A percentile compares a stretch with the other conserved stretches of the same genome.
phyloP scores from a whole-genome alignment of 1,140 invertebrate species.

The Asbolus verrucosus region DNA sequence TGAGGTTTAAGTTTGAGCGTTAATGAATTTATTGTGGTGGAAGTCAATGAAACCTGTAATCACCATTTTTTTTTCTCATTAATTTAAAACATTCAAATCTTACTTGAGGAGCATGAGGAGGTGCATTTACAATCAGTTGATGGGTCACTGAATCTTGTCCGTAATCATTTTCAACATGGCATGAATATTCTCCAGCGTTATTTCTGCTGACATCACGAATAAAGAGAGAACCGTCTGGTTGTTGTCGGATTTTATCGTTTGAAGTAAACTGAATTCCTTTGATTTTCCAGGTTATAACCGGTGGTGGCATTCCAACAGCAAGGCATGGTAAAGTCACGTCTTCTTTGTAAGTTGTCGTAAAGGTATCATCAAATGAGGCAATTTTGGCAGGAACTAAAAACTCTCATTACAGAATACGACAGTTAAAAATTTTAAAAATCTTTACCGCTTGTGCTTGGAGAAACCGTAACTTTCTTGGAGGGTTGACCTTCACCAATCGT shows the following conservation, averaged over 20 bases:
- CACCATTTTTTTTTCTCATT: too few relatives aligned
- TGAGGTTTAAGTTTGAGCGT: conserved; percentile 84
- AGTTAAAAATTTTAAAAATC: conserved; percentile 15
- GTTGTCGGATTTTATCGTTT: conserved; percentile 80
- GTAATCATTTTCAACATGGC: conserved; percentile 92
- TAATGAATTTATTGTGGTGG: conserved; percentile 86
- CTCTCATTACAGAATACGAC: neutral
- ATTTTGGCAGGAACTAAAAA: conserved; percentile 89
- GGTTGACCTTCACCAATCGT: conserved; percentile 92
- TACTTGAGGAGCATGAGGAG: conserved; percentile 61
- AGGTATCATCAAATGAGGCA: conserved; percentile 91
- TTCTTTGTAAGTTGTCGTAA: conserved; percentile 90
- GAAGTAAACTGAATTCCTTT: conserved; percentile 67
- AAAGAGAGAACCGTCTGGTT: conserved; percentile 90
- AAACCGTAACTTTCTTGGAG: conserved; percentile 85
- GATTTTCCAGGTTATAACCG: conserved; percentile 89
- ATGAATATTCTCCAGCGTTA: conserved; percentile 92
- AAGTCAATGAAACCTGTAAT: conserved; percentile 72
- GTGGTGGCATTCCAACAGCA: conserved; percentile 89
- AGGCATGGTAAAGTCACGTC: conserved; percentile 91
- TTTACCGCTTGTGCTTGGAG: conserved; percentile 83
- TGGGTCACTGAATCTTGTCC: conserved; percentile 93
- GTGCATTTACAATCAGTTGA: conserved; percentile 78
- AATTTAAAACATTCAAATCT: conserved; percentile 5
- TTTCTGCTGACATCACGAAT: conserved; percentile 90